Evolutionary conservation across 2,888 invertebrate species (phyloP).

Genomic region (Notodonta ziczac): DNA sequence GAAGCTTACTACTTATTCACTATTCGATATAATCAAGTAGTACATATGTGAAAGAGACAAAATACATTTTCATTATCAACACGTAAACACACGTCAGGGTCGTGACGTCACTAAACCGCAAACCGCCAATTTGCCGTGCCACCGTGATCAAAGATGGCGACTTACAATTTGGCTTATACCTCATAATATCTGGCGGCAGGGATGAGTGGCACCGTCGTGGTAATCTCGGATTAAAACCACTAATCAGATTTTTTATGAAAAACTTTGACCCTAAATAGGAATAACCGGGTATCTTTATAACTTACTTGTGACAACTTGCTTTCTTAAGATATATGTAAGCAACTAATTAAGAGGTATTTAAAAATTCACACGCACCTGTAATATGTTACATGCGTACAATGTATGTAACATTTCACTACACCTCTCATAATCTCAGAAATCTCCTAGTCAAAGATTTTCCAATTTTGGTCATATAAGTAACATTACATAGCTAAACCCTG

Average conservation of each 20-base stretch:
- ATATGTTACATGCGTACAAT: no score
- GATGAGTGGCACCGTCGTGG: constrained; percentile 21
- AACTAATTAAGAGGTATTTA: no score
- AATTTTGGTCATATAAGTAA: no score
- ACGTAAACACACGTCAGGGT: constrained; percentile 1
- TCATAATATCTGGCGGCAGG: constrained; percentile 33
- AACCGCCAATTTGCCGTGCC: constrained; percentile 65
- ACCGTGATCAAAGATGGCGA: constrained; percentile 59
- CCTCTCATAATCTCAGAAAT: no score
- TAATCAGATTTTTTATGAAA: not conserved
- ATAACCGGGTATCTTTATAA: not conserved
- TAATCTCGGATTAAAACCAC: constrained; percentile 7
- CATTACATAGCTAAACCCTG: no score
- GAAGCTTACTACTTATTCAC: no score
- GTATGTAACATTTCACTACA: no score
- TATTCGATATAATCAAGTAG: no score
- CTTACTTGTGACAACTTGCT: no score
- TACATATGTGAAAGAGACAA: not conserved
- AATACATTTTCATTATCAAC: not conserved
- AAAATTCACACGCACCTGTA: no score
- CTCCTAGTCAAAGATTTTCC: no score
- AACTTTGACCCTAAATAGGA: not conserved
- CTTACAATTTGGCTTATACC: constrained; percentile 49
- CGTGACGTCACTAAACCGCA: constrained; percentile 42
- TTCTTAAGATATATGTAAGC: no score